Percentiles rank a stretch among this genome's conserved stretches.
phyloP scores from a whole-genome alignment of 2,888 invertebrate species.

The Melikaiella ostensackeni region DNA sequence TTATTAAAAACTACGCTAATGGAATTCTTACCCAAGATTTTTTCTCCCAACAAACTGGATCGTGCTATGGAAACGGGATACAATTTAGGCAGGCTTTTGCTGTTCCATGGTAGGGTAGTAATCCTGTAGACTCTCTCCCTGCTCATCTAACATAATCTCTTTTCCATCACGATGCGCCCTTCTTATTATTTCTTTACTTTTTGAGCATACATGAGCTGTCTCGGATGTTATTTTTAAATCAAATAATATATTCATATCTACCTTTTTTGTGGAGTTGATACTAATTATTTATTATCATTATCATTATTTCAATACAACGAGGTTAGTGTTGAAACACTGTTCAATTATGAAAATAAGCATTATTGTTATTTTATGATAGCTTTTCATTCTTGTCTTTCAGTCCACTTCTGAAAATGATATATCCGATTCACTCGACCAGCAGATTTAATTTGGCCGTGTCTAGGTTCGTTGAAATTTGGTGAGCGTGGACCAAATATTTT shows the following conservation, averaged over 20 bases:
- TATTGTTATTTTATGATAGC: no score
- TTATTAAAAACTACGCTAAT: slow-evolving; percentile 7
- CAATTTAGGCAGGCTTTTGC: slow-evolving; percentile 26
- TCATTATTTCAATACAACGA: background rate
- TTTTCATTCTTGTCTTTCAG: no score
- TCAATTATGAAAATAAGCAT: background rate
- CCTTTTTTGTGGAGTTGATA: background rate
- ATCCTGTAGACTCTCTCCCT: slow-evolving; percentile 36
- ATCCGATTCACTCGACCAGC: no score
- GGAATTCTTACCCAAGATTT: background rate
- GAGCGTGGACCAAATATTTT: no score
- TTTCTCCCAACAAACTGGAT: slow-evolving; percentile 6
- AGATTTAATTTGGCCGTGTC: no score
- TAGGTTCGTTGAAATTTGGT: no score
- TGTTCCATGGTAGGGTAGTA: slow-evolving; percentile 29
- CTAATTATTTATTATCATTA: no score
- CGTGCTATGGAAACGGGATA: slow-evolving; percentile 17
- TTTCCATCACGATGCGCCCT: slow-evolving; percentile 23
- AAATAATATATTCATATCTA: background rate
- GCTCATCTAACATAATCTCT: slow-evolving; percentile 30
- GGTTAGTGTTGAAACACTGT: background rate
- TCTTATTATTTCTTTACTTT: slow-evolving; percentile 27
- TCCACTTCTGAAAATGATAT: no score
- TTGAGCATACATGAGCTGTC: background rate
- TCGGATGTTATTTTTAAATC: slow-evolving; percentile 27